Percentiles rank a stretch among this genome's conserved stretches.
Evolutionary conservation across 2,797 vertebrate species (phyloP).

Genomic region (Lacerta agilis): DNA sequence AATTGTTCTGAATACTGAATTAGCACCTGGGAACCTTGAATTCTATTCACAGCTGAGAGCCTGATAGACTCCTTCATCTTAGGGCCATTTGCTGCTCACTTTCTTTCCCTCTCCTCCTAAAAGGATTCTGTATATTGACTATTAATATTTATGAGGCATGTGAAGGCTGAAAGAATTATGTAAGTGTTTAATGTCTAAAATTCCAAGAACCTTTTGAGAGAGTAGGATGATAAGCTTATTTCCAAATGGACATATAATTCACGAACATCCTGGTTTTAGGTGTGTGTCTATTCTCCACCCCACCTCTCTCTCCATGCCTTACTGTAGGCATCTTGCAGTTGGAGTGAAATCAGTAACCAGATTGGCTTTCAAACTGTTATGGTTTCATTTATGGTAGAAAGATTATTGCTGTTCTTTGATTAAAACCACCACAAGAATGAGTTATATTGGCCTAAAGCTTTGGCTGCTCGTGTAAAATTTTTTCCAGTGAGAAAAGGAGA

Average conservation of each 20-base stretch:
- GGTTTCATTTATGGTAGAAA: accelerated
- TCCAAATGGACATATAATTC: neutral
- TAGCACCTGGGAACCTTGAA: conserved; percentile 1
- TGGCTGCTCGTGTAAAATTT: neutral
- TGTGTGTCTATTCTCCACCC: neutral
- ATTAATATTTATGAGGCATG: conserved; percentile 6
- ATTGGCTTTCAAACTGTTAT: accelerated
- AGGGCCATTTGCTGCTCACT: neutral
- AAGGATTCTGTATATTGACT: conserved; percentile 15
- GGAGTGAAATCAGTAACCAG: neutral
- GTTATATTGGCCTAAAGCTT: conserved; percentile 9
- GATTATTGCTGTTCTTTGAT: neutral
- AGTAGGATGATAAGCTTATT: neutral
- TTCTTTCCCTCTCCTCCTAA: neutral
- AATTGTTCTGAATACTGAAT: neutral
- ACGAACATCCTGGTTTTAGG: neutral
- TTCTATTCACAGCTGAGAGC: conserved; percentile 8
- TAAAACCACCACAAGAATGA: neutral
- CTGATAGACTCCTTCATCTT: neutral
- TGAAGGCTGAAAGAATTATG: neutral
- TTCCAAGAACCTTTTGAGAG: conserved; percentile 3
- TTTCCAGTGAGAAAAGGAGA: neutral
- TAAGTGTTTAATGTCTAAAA: neutral
- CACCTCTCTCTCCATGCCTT: neutral
- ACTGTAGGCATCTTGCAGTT: neutral